Base-by-base conservation (phyloP, 2,113 vertebrate species). In the Thermophis baileyi region DNA sequence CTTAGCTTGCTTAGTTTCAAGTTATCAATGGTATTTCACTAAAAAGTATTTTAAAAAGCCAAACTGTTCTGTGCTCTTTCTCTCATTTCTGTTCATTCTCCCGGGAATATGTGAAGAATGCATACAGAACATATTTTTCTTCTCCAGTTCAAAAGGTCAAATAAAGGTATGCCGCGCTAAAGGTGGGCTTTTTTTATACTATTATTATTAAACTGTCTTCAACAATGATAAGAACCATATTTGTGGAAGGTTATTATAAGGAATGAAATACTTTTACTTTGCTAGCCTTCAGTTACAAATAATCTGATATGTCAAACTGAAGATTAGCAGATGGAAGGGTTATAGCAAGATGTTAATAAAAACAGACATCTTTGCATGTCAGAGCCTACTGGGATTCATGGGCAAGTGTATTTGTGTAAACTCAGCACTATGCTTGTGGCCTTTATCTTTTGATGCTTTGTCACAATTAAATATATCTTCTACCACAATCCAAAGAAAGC, bases 311-410 rank as follows among this genome's bases (percentile, higher is more conserved):
- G 91, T 91, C 92, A 95, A 89, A 94, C 5, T 51, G 47, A 94
- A 91, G 49, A 90, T 94, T 92, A 96, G 94, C 93, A 96, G 95
- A 96, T 95, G 57, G 89, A 93, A 94, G 69, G 25, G 74, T 94
- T 95, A 94, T 35, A 92, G n/a, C 57, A 94, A 95, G 91, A 95
- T 92, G 88, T 94, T 96, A 96, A 94, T 94, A 97, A 92, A 1
- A 96, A 91, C 40, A 92, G 94, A 94, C 93, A 91, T 94, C 1
- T 95, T 60, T 96, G 92, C 95, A 25, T 93, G 50, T 90, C 90
- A 91, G 54, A 95, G 89, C 91, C 91, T 95, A 94, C 49, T 87
- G 93, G 85, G 50, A 44, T n/a, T 18, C 25, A 44, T 9, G 27
- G 27, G 14, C 89, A 27, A 40, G 7, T 81, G 69, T 81, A 40